A percentile compares a stretch with the other conserved stretches of the same genome.
These are phyloP conservation scores for Galerucella calmariensis DNA, from an alignment of 2,888 invertebrate genomes.

Conservation along the genomic window DNA sequence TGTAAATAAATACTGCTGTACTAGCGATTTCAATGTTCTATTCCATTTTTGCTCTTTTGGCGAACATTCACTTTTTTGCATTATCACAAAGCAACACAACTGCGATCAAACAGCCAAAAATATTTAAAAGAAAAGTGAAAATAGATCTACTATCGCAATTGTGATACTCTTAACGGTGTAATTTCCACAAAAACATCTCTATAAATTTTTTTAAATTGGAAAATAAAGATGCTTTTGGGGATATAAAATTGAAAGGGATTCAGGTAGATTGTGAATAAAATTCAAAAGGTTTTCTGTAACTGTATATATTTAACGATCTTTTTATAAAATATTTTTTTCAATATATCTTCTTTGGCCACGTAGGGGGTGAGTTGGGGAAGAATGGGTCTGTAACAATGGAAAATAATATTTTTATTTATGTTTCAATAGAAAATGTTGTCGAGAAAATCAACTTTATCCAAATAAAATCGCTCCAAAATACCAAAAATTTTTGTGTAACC, in stretches of 20 bases:
- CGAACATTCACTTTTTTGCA: conserved; percentile 45
- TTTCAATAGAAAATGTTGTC: neutral
- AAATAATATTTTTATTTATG: conserved; percentile 16
- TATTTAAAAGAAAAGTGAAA: neutral
- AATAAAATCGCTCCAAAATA: too few relatives aligned
- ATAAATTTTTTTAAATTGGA: neutral
- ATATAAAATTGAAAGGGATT: neutral
- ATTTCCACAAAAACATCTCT: neutral
- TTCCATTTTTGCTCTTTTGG: conserved; percentile 36
- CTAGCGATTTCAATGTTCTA: conserved; percentile 50
- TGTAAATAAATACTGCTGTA: conserved; percentile 64
- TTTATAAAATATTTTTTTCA: conserved; percentile 9
- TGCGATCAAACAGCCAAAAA: neutral
- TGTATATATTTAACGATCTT: conserved; percentile 15
- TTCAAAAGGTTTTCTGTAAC: conserved; percentile 8
- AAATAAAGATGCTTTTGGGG: neutral
- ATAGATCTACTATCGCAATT: neutral
- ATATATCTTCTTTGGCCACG: conserved; percentile 39
- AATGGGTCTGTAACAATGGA: conserved; percentile 48
- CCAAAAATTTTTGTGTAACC: too few relatives aligned
- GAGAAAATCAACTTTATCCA: neutral
- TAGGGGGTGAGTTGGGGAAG: conserved; percentile 29
- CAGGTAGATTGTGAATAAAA: conserved; percentile 17
- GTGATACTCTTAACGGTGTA: neutral
- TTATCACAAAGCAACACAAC: conserved; percentile 5